Evolutionary conservation across 1,140 invertebrate genomes (phyloP), one percentile per base, ranked within the genome.

Genomic region (Laupala kohalensis): DNA sequence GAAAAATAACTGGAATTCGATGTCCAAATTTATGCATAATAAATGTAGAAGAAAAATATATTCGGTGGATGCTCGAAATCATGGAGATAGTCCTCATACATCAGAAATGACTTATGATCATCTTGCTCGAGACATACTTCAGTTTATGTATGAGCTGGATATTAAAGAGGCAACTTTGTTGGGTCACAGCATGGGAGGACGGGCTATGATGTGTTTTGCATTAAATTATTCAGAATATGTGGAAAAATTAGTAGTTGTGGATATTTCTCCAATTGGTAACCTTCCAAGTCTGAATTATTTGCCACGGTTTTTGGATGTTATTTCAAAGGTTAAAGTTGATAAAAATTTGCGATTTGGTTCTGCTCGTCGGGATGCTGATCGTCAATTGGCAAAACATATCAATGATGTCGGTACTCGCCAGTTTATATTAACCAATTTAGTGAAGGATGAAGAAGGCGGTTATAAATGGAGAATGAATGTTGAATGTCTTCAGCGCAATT

Each of bases 131-230:
- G 95, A 97, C 81, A 77, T 96, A 62, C 75, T 85, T 2, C 72
- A 83, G 30, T 81, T 95, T 24, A 80, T 93, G 75, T 79, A 85
- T 37, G 84, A 86, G 67, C 78, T 92, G 66, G 77, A 82, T 0
- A 81, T 92, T 5, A 73, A 83, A 0, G 88, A 87, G 80, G 85
- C 87, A 23, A 81, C 86, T 73, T 76, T 96, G 6, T 79, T 97
- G 72, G 95, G 95, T 0, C 94, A 97, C 77, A 94, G 93, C 72
- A 95, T 97, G 91, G 95, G 95, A 23, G 95, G 94, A n/a, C 87
- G 92, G 70, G 83, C 89, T 3, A 88, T 89, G 65, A 96, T 97
- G 93, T 84, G 84, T 26, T 83, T 90, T 28, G 89, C 94, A 37
- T 79, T 96, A 19, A 53, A 4, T 2, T 19, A 53, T 90, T 90